Evolutionary conservation across 2,797 vertebrate species (phyloP).

Genomic region (Sebastes cheni): DNA sequence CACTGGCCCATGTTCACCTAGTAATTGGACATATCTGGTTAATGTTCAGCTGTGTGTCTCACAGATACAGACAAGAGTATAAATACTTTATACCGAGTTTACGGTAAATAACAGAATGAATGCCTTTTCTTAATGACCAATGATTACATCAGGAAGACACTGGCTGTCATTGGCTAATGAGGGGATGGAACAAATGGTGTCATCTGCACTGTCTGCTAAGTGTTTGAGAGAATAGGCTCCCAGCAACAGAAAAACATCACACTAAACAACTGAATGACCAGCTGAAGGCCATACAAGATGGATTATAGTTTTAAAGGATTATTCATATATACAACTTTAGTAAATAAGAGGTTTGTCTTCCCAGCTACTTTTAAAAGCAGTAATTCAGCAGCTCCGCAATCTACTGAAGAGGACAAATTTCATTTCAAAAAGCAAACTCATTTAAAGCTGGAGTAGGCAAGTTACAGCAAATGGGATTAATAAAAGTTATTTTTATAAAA

Average conservation of each 20-base stretch:
- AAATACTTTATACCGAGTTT: slow-evolving; percentile 67
- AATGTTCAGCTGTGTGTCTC: slow-evolving; percentile 58
- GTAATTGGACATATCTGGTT: slow-evolving; percentile 68
- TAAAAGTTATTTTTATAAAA: too few species aligned
- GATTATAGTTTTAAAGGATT: neutral
- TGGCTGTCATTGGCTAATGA: slow-evolving; percentile 72
- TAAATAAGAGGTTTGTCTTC: neutral
- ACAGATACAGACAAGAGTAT: slow-evolving; percentile 47
- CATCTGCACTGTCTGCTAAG: slow-evolving; percentile 55
- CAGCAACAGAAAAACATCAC: slow-evolving; percentile 47
- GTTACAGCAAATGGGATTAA: too few species aligned
- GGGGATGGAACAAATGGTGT: slow-evolving; percentile 58
- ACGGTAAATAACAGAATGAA: slow-evolving; percentile 73
- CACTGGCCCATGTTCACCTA: slow-evolving; percentile 42
- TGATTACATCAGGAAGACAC: slow-evolving; percentile 76
- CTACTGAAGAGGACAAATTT: neutral
- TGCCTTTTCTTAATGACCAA: slow-evolving; percentile 68
- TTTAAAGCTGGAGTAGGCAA: too few species aligned
- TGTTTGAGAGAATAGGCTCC: slow-evolving; percentile 46
- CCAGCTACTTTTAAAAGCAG: neutral
- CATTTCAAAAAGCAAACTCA: neutral
- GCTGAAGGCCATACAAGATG: neutral
- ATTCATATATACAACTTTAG: neutral
- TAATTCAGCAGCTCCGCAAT: neutral
- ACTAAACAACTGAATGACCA: slow-evolving; percentile 15